Evolutionary conservation across 2,888 invertebrate genomes (phyloP), one percentile per base, ranked within the genome.

Genomic region (Lepidocyrtinus sp.): DNA sequence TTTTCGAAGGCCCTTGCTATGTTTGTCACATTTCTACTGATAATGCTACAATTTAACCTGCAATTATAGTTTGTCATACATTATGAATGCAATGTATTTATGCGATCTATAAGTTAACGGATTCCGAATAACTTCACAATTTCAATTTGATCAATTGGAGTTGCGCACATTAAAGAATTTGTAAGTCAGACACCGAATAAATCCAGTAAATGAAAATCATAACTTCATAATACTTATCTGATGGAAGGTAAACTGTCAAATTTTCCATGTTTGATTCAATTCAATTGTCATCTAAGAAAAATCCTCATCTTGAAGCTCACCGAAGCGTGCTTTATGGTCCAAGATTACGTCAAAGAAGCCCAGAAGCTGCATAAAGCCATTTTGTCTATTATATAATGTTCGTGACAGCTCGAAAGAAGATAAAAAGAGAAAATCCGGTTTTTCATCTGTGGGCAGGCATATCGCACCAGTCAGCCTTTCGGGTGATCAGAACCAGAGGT

Each of bases 371-470:
- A 59, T 59, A 59, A 59, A 59, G 59, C 59, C 59, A 59, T 59
- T 59, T n/a, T 59, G 59, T 59, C 59, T 59, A 1, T 59, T 21
- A 21, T 59, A 21, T 59, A 59, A 59, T 59, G 59, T 59, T 59
- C 59, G 59, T 59, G 59, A 59, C 59, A 72, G 62, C 72, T 27
- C 26, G 67, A 67, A 55, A 61, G 68, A 75, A 75, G 75, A 67
- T 75, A n/a, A n/a, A n/a, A n/a, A n/a, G n/a, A n/a, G 75, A 75
- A 68, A 75, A 68, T 75, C 75, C 75, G 67, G 75, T 75, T 75
- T 75, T 73, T 27, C 50, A 59, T 46, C 24, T 17, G 15, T 26
- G 50, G 17, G 21, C 21, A 65, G 36, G 45, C 75, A 75, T 75
- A 75, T 75, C 45, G 75, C 75, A 75, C 75, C 65, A 64, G 25